Evolutionary conservation across 1,140 invertebrate genomes (phyloP), one percentile per base, ranked within the genome.

Genomic region (Drosophila malerkotliana): DNA sequence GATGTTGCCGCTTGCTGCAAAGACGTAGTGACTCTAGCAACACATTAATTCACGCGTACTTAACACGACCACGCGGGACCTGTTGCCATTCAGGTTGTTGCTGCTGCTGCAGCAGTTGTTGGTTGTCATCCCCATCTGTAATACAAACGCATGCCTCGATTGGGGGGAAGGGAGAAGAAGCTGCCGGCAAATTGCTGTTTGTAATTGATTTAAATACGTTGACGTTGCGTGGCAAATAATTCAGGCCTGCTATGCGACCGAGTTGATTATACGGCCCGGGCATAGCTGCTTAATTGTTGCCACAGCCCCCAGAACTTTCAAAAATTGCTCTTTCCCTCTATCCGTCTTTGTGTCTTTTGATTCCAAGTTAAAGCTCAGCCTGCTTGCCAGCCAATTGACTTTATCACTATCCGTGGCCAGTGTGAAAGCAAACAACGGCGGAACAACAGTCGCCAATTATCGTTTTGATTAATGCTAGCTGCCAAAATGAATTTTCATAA

Each of bases 141-240:
- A 88, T 83, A 83, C 79, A 88, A 87, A 87, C 83, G 83, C 82
- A 85, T 85, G 82, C 82, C 66, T 85, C 71, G 78, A 80, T 85
- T 84, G 75, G 56, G 28, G 18, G 53, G 39, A 14, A 18, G 28
- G 56, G 32, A 37, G 37, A 26, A 12, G 47, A 34, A 45, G 52
- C 57, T 58, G 51, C 47, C 49, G 60, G 78, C 77, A 89, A 89
- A 89, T 89, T 89, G 84, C 80, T 72, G 74, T 66, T 89, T 81
- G 85, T 90, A 89, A 89, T 89, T 89, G 84, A 89, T 89, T 89
- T 89, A 89, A 89, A 89, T 89, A 90, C 73, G 85, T 79, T 85
- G 84, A 78, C 67, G 84, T 73, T 90, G 85, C 55, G 73, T 90
- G 54, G 75, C 83, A 82, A 82, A 88, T 83, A 88, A 88, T 83